Evolutionary conservation across 2,888 invertebrate genomes (phyloP).

Genomic region (Platerodrilus igneus): DNA sequence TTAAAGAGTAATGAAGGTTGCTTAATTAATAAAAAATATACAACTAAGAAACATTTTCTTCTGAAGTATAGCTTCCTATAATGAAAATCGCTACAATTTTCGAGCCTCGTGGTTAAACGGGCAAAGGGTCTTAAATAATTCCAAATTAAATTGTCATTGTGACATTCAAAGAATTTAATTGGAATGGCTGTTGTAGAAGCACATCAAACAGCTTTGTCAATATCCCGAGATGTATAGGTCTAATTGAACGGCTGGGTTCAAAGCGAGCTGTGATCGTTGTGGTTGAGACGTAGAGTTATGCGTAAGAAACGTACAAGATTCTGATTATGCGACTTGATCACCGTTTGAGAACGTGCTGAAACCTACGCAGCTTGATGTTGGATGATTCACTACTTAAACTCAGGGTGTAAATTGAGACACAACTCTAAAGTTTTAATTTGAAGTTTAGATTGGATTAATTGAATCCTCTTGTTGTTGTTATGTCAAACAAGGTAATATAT

Average conservation of each 20-base stretch:
- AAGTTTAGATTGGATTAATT: constrained; percentile 19
- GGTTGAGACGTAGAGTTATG: constrained; percentile 24
- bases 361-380: constrained; percentile 9
- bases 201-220: constrained; percentile 44
- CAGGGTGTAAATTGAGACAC: constrained; percentile 18
- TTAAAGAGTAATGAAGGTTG: too few species aligned
- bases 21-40: too few species aligned
- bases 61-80: too few species aligned
- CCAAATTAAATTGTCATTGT: constrained; percentile 42
- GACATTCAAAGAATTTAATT: constrained; percentile 41
- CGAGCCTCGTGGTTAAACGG: constrained; percentile 17
- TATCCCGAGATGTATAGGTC: constrained; percentile 40
- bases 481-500: constrained; percentile 8
- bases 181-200: constrained; percentile 41
- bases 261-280: constrained; percentile 23
- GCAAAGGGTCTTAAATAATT: constrained; percentile 37
- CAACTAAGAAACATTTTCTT: too few species aligned
- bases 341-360: constrained; percentile 17
- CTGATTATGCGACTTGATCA: constrained; percentile 29
- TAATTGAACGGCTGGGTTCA: constrained; percentile 40
- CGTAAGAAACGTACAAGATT: constrained; percentile 17
- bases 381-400: constrained; percentile 17
- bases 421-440: constrained; percentile 19
- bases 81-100: constrained; percentile 24
- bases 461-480: constrained; percentile 8